Percentiles rank a stretch among this genome's conserved stretches.
Evolutionary conservation across 2,113 vertebrate species (phyloP).

Genomic region (Pygoscelis antarcticus): DNA sequence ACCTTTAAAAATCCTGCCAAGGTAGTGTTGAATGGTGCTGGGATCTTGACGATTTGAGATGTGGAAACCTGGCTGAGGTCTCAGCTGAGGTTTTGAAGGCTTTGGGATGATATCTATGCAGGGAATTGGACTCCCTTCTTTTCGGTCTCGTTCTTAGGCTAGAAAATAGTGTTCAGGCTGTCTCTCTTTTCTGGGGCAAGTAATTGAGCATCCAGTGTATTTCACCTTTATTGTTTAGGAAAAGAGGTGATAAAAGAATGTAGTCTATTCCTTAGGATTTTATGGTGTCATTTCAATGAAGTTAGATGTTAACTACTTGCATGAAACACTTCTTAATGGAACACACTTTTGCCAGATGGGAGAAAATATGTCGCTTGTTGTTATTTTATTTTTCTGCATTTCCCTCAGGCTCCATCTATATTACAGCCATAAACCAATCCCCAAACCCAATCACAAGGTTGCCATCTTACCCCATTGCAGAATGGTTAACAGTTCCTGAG

Average conservation of each 20-base stretch:
- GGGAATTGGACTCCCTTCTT: background rate
- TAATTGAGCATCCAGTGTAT: background rate
- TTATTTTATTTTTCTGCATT: background rate
- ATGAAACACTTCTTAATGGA: constrained; percentile 35
- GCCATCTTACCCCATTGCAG: background rate
- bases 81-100: background rate
- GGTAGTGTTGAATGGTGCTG: background rate
- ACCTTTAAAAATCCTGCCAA: background rate
- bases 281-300: constrained; percentile 32
- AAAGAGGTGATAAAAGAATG: constrained; percentile 27
- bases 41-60: background rate
- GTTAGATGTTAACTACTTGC: constrained; percentile 36
- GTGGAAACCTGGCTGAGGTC: background rate
- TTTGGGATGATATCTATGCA: background rate
- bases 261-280: constrained; percentile 14
- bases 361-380: background rate
- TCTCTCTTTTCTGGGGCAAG: background rate
- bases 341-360: constrained; percentile 21
- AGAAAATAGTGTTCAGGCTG: background rate
- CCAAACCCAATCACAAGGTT: background rate
- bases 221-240: constrained; percentile 6
- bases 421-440: background rate
- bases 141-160: background rate
- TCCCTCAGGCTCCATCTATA: background rate
- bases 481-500: background rate